These are phyloP conservation scores for Neelides sp. DNA, from an alignment of 1,140 invertebrate species.

Conservation along the genomic window DNA sequence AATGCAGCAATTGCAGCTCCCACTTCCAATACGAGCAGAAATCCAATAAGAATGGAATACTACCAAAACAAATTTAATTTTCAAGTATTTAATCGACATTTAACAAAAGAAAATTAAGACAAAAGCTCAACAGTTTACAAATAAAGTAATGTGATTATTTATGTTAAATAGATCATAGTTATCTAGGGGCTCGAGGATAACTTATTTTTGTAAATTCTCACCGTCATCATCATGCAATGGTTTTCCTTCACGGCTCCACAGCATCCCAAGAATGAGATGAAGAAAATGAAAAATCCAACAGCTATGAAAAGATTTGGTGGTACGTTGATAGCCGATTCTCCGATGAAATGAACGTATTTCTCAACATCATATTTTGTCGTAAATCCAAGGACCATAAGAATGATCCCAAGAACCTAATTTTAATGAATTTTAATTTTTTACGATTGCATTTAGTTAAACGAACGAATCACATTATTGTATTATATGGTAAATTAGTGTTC, in stretches of 20 bases:
- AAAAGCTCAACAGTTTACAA: too few relatives aligned
- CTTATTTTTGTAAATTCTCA: slow-evolving; percentile 10
- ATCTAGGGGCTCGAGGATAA: too few relatives aligned
- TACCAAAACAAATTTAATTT: slow-evolving; percentile 7
- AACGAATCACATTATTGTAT: not conserved
- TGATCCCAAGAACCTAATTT: slow-evolving; percentile 21
- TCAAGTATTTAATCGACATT: not conserved
- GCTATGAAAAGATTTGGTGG: slow-evolving; percentile 26
- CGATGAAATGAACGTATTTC: slow-evolving; percentile 10
- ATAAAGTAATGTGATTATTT: too few relatives aligned
- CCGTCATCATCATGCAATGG: slow-evolving; percentile 31
- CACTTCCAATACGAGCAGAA: slow-evolving; percentile 25
- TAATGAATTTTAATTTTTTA: not conserved
- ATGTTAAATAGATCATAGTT: too few relatives aligned
- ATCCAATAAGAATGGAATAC: slow-evolving; percentile 28
- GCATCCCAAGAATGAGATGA: slow-evolving; percentile 30
- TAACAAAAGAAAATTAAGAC: not conserved
- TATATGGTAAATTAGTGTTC: not conserved
- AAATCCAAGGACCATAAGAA: slow-evolving; percentile 17
- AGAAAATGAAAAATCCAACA: slow-evolving; percentile 26
- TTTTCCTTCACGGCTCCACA: slow-evolving; percentile 28
- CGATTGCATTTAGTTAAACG: not conserved
- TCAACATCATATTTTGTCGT: slow-evolving; percentile 11
- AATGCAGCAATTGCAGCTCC: slow-evolving; percentile 27
- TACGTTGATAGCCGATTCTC: slow-evolving; percentile 3